Conservation (phyloP, 1,140 invertebrate genomes). For the Hormaphis cornu region DNA sequence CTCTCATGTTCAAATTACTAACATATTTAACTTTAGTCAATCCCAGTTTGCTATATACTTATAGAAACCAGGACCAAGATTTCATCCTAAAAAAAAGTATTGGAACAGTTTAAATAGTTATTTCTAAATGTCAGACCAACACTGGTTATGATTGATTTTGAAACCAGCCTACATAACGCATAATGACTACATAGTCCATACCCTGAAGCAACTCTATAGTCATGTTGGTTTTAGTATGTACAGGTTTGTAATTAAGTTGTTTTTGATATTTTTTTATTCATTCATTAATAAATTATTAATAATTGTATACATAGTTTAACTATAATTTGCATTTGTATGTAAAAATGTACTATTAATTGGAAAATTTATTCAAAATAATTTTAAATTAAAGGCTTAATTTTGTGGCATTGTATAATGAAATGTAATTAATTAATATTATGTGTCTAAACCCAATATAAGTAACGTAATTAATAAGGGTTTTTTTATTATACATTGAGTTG, state of each 20-base stretch:
- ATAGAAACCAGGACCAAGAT: not conserved
- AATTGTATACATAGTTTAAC: too few relatives aligned
- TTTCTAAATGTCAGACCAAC: not conserved
- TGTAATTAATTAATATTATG: too few relatives aligned
- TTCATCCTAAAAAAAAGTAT: not conserved
- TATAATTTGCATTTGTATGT: too few relatives aligned
- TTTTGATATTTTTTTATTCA: not conserved
- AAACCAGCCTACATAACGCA: not conserved
- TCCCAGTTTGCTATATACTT: not conserved
- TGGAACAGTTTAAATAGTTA: not conserved
- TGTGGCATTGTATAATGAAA: too few relatives aligned
- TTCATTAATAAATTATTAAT: not conserved
- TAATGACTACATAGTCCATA: not conserved
- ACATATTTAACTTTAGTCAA: not conserved
- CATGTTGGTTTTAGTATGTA: conserved; percentile 4
- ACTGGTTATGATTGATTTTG: not conserved
- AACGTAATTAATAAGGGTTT: too few relatives aligned
- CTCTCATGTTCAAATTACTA: too few relatives aligned
- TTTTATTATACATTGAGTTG: too few relatives aligned
- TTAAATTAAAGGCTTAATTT: too few relatives aligned
- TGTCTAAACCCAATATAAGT: too few relatives aligned
- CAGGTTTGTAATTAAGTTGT: not conserved
- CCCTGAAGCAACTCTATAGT: not conserved
- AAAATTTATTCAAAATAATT: too few relatives aligned
- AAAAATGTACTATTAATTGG: too few relatives aligned